phyloP scores from a whole-genome alignment of 92 coral and sea anemone species.

The Bergia puertoricense region DNA sequence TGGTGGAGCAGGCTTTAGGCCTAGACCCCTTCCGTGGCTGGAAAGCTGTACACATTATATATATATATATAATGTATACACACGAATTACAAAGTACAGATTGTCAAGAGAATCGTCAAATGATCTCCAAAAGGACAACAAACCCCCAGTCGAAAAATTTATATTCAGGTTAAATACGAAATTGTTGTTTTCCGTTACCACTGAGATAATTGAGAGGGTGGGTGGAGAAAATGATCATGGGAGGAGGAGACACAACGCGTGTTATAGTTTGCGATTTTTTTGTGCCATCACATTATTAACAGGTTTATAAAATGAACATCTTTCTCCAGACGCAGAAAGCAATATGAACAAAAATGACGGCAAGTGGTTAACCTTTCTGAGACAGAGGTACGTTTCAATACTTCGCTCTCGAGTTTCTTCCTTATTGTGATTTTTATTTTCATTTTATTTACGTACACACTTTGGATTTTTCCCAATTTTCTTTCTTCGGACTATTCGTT shows the following conservation, averaged over 20 bases:
- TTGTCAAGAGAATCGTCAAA: too few species aligned
- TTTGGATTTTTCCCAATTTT: too few species aligned
- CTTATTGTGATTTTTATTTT: neutral
- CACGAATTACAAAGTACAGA: too few species aligned
- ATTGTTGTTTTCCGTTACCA: neutral
- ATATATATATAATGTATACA: too few species aligned
- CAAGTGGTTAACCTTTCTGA: slow-evolving; percentile 4
- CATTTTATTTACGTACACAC: neutral
- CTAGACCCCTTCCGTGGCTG: too few species aligned
- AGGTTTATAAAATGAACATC: neutral
- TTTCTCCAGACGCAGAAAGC: slow-evolving; percentile 6
- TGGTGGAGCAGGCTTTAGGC: too few species aligned
- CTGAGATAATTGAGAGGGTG: neutral
- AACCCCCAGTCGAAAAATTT: neutral
- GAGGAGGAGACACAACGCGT: neutral
- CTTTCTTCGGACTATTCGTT: too few species aligned
- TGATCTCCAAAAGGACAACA: too few species aligned
- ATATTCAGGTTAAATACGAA: neutral
- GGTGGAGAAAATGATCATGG: neutral
- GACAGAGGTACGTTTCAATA: slow-evolving; percentile 10
- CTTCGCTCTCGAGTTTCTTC: neutral
- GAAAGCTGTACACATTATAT: too few species aligned
- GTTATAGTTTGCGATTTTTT: neutral
- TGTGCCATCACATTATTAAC: neutral
- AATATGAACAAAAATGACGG: neutral